These are phyloP conservation scores for Rhinella marina DNA, from an alignment of 2,797 vertebrate species.

Conservation along the genomic window DNA sequence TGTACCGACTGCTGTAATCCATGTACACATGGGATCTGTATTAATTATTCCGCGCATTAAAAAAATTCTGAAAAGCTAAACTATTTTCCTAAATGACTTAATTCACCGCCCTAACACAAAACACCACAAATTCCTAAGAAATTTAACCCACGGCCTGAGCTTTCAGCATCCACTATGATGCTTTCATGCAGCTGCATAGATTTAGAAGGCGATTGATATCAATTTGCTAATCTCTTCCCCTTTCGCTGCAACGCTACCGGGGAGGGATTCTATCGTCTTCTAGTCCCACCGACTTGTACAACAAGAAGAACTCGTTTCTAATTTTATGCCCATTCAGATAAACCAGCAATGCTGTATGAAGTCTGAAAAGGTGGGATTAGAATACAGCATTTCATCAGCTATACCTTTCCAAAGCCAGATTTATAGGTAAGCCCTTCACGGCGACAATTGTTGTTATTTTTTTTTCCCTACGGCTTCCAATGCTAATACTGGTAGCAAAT, in stretches of 20 bases:
- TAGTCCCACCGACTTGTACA: constrained; percentile 74
- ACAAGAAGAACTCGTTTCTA: constrained; percentile 82
- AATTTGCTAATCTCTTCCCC: constrained; percentile 66
- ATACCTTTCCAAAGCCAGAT: constrained; percentile 83
- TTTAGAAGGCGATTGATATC: constrained; percentile 66
- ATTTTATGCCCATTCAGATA: constrained; percentile 84
- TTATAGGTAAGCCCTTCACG: constrained; percentile 83
- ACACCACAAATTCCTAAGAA: neutral
- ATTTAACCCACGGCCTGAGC: neutral
- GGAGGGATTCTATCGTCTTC: constrained; percentile 68
- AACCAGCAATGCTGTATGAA: constrained; percentile 79
- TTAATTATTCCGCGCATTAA: too few species aligned
- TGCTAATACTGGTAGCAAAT: constrained; percentile 86
- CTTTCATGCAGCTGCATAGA: constrained; percentile 61
- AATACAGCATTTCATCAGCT: constrained; percentile 81
- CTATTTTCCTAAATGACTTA: neutral
- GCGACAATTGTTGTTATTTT: constrained; percentile 77
- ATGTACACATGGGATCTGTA: too few species aligned
- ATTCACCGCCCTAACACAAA: neutral
- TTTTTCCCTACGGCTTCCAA: constrained; percentile 78
- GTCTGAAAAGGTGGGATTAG: constrained; percentile 81
- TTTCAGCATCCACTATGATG: constrained; percentile 11
- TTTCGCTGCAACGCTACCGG: constrained; percentile 62
- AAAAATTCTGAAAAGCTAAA: neutral
- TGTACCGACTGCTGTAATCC: too few species aligned